Evolutionary conservation across 2,797 vertebrate genomes (phyloP), one percentile per base, ranked within the genome.

Genomic region (Helarctos malayanus): DNA sequence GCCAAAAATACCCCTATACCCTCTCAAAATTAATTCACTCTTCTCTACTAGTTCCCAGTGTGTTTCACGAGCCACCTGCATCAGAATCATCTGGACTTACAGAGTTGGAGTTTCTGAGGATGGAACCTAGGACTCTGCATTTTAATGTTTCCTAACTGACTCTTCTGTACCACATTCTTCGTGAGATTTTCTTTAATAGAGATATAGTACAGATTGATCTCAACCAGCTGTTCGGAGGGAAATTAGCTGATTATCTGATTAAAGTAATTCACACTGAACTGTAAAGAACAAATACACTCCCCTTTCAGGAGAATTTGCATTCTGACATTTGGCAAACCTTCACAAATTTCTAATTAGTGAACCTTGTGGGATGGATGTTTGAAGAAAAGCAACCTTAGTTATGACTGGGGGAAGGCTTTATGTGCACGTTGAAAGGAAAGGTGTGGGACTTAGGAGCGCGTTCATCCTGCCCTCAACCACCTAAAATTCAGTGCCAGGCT

Each of bases 221-320:
- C 94, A 89, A 41, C 54, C 79, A 95, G 79, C 88, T 96, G 69
- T 96, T 89, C 83, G 78, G 61, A 94, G 52, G 89, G 29, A 95
- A 96, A 91, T 91, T 92, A 86, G 78, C 85, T 94, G 92, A 89
- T 97, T 96, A 94, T 97, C 85, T 96, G 91, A 96, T 96, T 97
- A 96, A 97, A 97, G 68, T 97, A 63, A 96, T 91, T 97, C 75
- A 89, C 79, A 45, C 78, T 94, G 71, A 97, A 95, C 68, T 92
- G 75, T 82, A 93, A 95, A 94, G 86, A 94, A 79, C 93, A 93
- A 95, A 85, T 95, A 95, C 92, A 75, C 80, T 96, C 61, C 68
- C 57, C 32, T 91, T 94, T 75, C 75, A 79, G 80, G 84, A 90
- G 47, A 90, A 94, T 95, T 90, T 94, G 25, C 88, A 56, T 96